Evolutionary conservation across 2,888 invertebrate species (phyloP), one percentile per base, ranked within the genome.

Genomic region (Idaea aversata): DNA sequence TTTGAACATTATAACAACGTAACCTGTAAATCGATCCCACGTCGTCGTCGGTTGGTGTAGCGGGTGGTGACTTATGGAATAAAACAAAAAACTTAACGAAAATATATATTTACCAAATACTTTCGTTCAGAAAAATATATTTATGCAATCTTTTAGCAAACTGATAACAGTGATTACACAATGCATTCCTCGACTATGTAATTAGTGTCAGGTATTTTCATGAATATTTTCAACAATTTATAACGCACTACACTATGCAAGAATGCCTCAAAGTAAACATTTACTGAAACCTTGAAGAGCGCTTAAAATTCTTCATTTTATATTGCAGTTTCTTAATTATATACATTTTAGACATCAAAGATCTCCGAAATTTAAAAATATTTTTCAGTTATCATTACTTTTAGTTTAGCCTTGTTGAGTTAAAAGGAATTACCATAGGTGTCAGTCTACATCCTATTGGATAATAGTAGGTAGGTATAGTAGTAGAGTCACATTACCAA

Each of bases 131-230:
- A 47, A 10, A 47, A 69, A 70, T 74, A 73, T 72, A 66, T 69
- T 84, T 87, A 87, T 88, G 88, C 84, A 88, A 88, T 80, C 70
- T 75, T 76, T 79, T 77, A 75, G 74, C 76, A 73, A 78, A 74
- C 78, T 83, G 90, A 90, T 91, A 90, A 82, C 75, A 66, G 34
- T 83, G 88, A 85, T 88, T 83, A 80, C 76, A 68, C 63, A 77
- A 73, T 86, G 84, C 89, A 88, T 91, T 81, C 90, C 85, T 64
- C 65, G 13, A 68, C 69, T 64, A 63, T 63, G 71, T 77, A 78
- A 79, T 77, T 77, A 80, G 70, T 77, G 76, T 78, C 76, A 73
- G 63, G 67, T 62, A 64, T 67, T 69, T n/a, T 66, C 47, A 47
- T 47, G 47, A 47, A 47, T 47, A 47, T 47, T 47, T 47, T 47